These are phyloP conservation scores for Chloroclysta siterata DNA, from an alignment of 2,888 invertebrate genomes.

Conservation along the genomic window DNA sequence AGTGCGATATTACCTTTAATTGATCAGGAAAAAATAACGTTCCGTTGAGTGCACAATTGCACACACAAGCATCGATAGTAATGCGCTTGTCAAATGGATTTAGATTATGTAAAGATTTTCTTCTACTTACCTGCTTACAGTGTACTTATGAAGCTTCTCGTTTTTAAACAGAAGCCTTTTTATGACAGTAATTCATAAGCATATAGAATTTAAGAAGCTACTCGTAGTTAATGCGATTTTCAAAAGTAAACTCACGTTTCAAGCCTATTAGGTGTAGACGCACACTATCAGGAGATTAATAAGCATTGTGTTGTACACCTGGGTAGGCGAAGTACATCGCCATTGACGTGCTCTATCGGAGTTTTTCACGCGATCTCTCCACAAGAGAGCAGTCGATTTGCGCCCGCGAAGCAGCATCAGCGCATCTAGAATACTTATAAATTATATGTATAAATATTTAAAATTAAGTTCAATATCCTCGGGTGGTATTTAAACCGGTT, in stretches of 20 bases:
- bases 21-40: constrained; percentile 5
- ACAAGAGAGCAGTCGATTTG: constrained; percentile 75
- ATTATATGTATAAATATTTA: constrained; percentile 37
- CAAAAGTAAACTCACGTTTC: constrained; percentile 31
- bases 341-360: constrained; percentile 73
- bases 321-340: constrained; percentile 41
- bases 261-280: constrained; percentile 32
- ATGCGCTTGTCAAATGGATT: background rate
- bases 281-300: constrained; percentile 38
- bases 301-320: constrained; percentile 43
- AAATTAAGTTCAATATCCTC: constrained; percentile 37
- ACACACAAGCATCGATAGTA: background rate
- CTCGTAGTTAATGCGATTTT: constrained; percentile 37
- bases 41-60: constrained; percentile 9
- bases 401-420: constrained; percentile 66
- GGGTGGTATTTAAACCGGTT: constrained; percentile 31
- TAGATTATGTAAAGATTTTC: no score
- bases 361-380: constrained; percentile 84
- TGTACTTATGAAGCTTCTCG: background rate
- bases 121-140: background rate
- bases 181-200: background rate
- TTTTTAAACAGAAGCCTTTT: background rate
- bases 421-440: constrained; percentile 54
- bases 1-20: background rate
- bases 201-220: background rate